Conservation (phyloP, 1,140 invertebrate species). For the Idris sp. region DNA sequence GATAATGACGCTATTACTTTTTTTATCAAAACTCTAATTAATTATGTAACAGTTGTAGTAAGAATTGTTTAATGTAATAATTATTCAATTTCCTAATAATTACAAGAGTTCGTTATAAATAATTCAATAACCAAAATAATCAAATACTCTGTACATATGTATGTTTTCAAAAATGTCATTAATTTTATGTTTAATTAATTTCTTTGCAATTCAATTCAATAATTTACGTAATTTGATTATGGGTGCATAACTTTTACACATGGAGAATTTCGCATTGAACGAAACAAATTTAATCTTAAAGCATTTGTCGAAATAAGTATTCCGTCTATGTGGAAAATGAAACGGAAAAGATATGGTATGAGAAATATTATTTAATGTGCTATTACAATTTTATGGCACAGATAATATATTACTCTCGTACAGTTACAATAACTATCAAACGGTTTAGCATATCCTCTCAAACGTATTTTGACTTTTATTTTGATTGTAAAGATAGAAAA, state of each 20-base stretch:
- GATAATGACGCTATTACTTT: no score
- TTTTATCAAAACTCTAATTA: no score
- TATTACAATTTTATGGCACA: constrained; percentile 51
- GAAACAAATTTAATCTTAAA: constrained; percentile 38
- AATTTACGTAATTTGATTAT: constrained; percentile 23
- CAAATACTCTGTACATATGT: no score
- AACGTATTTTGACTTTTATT: constrained; percentile 43
- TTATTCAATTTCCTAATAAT: no score
- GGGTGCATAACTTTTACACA: constrained; percentile 18
- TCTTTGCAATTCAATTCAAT: no score
- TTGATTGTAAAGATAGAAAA: constrained; percentile 33
- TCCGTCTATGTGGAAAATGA: constrained; percentile 40
- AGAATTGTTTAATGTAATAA: no score
- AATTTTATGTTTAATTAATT: no score
- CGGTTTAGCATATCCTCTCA: constrained; percentile 27
- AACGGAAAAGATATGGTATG: constrained; percentile 50
- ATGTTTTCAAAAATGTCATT: no score
- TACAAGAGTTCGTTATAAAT: no score
- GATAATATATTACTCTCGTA: constrained; percentile 40
- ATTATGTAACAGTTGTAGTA: no score
- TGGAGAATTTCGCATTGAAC: constrained; percentile 31
- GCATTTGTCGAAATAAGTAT: constrained; percentile 41
- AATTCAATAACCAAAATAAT: no score
- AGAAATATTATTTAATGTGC: constrained; percentile 49
- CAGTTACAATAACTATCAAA: constrained; percentile 41